Percentiles rank a stretch among this genome's conserved stretches.
phyloP scores from a whole-genome alignment of 2,113 vertebrate genomes.

The Glaucidium brasilianum region DNA sequence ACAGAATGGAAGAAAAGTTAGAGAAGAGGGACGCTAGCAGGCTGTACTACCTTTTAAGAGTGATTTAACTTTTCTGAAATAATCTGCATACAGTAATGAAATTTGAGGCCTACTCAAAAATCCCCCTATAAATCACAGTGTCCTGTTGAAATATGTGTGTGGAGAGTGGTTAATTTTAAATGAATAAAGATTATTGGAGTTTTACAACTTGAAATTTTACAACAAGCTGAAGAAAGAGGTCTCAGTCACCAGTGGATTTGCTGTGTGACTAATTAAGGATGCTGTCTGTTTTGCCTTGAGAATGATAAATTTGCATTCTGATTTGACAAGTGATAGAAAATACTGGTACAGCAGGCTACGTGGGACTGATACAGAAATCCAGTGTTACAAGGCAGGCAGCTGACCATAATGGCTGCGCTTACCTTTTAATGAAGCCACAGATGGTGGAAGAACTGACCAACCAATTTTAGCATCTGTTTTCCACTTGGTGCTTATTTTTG shows the following conservation, averaged over 20 bases:
- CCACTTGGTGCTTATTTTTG: background rate
- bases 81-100: background rate
- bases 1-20: background rate
- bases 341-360: fast-evolving
- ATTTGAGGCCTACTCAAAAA: background rate
- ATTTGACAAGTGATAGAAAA: background rate
- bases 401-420: fast-evolving
- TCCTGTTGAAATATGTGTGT: background rate
- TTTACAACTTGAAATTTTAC: background rate
- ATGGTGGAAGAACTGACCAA: background rate
- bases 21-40: background rate
- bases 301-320: background rate
- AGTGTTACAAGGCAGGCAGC: background rate
- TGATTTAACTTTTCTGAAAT: background rate
- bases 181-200: background rate
- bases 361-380: background rate
- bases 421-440: background rate
- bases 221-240: background rate
- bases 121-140: background rate
- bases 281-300: background rate
- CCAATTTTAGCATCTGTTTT: background rate
- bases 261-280: background rate
- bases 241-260: background rate
- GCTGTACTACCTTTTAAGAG: background rate
- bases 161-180: fast-evolving